Percentiles rank a stretch among this genome's conserved stretches.
Evolutionary conservation across 2,113 vertebrate species (phyloP).

Genomic region (Phalacrocorax aristotelis): DNA sequence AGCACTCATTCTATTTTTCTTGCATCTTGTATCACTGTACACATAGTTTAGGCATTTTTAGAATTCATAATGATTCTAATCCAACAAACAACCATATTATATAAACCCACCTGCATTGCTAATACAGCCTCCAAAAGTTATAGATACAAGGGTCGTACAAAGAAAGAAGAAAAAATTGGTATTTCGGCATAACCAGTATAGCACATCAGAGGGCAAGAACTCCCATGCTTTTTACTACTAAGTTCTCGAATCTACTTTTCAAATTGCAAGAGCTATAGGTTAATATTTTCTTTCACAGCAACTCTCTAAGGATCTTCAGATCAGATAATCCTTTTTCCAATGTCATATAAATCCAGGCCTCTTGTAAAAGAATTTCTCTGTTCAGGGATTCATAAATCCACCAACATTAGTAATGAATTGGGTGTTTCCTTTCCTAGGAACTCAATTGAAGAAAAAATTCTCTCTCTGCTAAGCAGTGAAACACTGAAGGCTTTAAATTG

Average conservation of each 20-base stretch:
- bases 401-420: slow-evolving; percentile 53
- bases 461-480: slow-evolving; percentile 29
- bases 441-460: slow-evolving; percentile 15
- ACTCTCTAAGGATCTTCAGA: slow-evolving; percentile 39
- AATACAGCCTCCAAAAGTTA: background rate
- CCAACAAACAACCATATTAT: background rate
- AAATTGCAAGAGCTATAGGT: slow-evolving; percentile 54
- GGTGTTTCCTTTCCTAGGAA: slow-evolving; percentile 49
- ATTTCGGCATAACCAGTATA: background rate
- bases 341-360: slow-evolving; percentile 56
- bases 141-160: background rate
- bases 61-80: background rate
- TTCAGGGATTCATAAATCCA: slow-evolving; percentile 63
- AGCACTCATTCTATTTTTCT: background rate
- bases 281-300: slow-evolving; percentile 56
- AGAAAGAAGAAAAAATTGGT: background rate
- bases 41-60: background rate
- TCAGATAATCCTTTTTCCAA: slow-evolving; percentile 65
- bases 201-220: background rate
- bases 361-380: slow-evolving; percentile 64
- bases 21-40: background rate
- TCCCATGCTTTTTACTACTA: background rate
- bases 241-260: slow-evolving; percentile 43
- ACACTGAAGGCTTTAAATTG: slow-evolving; percentile 17
- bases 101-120: background rate